Percentiles rank a stretch among this genome's conserved stretches.
Evolutionary conservation across 92 coral and sea anemone genomes (phyloP).

Genomic region (Galaxea fascicularis): DNA sequence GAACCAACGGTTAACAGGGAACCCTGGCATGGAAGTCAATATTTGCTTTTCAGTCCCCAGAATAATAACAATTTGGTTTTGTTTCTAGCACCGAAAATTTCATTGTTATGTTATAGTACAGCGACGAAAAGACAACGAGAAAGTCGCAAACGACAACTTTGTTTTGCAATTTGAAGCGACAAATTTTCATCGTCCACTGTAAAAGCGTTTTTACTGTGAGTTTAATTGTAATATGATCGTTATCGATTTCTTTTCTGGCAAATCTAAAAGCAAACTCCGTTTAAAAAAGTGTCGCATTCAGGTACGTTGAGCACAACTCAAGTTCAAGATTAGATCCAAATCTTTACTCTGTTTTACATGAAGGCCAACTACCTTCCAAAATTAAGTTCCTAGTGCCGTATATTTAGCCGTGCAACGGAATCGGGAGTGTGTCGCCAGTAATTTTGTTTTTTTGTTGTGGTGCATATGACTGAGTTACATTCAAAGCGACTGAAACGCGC

Average conservation of each 20-base stretch:
- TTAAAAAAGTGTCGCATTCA: too few species aligned
- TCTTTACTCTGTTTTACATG: too few species aligned
- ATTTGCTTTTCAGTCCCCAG: slow-evolving; percentile 14
- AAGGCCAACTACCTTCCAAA: too few species aligned
- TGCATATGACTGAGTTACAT: too few species aligned
- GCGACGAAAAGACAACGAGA: not conserved
- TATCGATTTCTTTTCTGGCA: not conserved
- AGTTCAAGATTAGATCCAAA: too few species aligned
- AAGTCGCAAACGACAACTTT: not conserved
- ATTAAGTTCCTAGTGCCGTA: too few species aligned
- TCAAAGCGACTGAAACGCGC: too few species aligned
- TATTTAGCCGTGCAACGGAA: too few species aligned
- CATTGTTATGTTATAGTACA: not conserved
- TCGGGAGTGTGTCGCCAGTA: too few species aligned
- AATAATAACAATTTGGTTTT: slow-evolving; percentile 10
- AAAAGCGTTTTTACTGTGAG: not conserved
- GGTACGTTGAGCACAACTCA: too few species aligned
- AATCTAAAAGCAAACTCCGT: not conserved
- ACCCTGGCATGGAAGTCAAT: slow-evolving; percentile 5
- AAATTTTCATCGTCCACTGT: not conserved
- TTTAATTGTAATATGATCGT: not conserved
- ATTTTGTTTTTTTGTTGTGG: too few species aligned
- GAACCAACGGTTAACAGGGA: slow-evolving; percentile 1
- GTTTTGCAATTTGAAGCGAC: not conserved
- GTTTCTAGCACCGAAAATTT: not conserved